Conservation (phyloP, 2,113 vertebrate genomes). For the Anoplopoma fimbria region DNA sequence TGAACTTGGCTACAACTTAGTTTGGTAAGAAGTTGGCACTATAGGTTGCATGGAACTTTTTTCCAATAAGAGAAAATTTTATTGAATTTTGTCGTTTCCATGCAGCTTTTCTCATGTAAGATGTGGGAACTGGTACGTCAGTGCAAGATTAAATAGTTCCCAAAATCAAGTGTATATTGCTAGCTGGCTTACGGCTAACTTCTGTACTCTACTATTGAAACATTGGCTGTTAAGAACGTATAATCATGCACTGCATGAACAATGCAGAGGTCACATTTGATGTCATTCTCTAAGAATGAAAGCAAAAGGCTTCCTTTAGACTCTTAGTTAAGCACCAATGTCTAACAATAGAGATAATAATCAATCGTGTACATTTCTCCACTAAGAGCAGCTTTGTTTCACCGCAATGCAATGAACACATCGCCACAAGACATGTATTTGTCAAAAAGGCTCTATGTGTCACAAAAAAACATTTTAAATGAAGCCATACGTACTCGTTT, state of each 20-base stretch:
- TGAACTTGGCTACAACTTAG: neutral
- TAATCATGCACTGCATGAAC: too few species aligned
- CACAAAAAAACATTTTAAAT: neutral
- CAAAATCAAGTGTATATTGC: neutral
- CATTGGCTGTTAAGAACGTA: too few species aligned
- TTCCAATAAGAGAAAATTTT: neutral
- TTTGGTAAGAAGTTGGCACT: neutral
- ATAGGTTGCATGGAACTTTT: neutral
- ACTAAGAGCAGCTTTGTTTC: neutral
- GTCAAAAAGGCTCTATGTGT: neutral
- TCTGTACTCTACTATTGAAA: neutral
- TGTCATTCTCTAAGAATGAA: neutral
- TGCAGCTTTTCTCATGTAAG: neutral
- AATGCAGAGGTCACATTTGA: neutral
- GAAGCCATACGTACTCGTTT: slow-evolving; percentile 1
- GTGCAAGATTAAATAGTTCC: neutral
- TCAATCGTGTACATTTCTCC: neutral
- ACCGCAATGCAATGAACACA: neutral
- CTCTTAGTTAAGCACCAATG: neutral
- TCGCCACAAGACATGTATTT: neutral
- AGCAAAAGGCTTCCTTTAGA: neutral
- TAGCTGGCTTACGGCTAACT: neutral
- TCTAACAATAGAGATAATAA: neutral
- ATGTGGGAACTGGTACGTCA: neutral
- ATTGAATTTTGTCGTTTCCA: neutral